phyloP scores from a whole-genome alignment of 2,888 invertebrate genomes.

The Parnassius mnemosyne region DNA sequence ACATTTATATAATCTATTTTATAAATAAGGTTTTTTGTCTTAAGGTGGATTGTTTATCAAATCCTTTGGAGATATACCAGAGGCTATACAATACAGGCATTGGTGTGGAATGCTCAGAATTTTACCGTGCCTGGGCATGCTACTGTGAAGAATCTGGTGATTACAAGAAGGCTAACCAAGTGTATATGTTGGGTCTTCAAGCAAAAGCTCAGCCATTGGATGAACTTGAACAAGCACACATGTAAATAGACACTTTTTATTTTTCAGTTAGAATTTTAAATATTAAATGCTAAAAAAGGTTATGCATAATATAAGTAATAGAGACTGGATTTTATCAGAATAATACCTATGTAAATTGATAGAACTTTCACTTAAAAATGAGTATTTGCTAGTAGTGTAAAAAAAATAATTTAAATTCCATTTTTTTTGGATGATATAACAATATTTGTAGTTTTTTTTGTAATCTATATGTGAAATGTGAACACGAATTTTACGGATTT shows the following conservation, averaged over 20 bases:
- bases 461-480: too few relatives aligned
- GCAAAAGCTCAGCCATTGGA: slow-evolving; percentile 90
- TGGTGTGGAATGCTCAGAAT: slow-evolving; percentile 89
- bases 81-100: slow-evolving; percentile 89
- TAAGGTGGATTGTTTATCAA: slow-evolving; percentile 87
- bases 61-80: slow-evolving; percentile 89
- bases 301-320: too few relatives aligned
- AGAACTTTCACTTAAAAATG: too few relatives aligned
- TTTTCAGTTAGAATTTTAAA: not conserved
- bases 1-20: slow-evolving; percentile 8
- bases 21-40: not conserved
- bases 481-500: too few relatives aligned
- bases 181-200: slow-evolving; percentile 88
- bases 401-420: too few relatives aligned
- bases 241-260: slow-evolving; percentile 66
- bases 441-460: too few relatives aligned
- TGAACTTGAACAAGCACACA: slow-evolving; percentile 87
- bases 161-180: slow-evolving; percentile 89
- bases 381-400: too few relatives aligned
- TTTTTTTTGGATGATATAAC: too few relatives aligned
- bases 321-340: too few relatives aligned
- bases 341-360: too few relatives aligned
- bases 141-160: slow-evolving; percentile 91
- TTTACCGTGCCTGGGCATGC: slow-evolving; percentile 95
- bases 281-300: not conserved